Conservation (phyloP, 2,888 invertebrate genomes). For the Netelia virgata region DNA sequence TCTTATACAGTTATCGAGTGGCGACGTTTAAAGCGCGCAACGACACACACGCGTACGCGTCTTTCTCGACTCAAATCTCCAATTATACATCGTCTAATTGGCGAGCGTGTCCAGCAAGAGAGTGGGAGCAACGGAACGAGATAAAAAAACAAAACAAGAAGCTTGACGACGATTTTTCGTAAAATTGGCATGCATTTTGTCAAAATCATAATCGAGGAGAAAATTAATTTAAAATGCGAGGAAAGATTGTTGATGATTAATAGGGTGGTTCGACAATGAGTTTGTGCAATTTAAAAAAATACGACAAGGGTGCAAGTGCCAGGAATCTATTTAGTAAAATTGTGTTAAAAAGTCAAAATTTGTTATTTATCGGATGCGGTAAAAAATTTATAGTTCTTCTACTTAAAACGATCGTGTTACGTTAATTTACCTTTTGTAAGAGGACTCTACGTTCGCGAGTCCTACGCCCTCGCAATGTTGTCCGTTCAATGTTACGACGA, state of each 20-base stretch:
- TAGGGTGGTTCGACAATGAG: too few species aligned
- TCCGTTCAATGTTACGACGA: conserved; percentile 66
- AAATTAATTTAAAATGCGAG: background rate
- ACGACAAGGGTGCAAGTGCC: too few species aligned
- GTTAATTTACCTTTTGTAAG: conserved; percentile 59
- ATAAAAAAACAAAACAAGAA: background rate
- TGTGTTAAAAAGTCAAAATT: conserved; percentile 20
- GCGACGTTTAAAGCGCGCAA: conserved; percentile 15
- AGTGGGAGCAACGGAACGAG: background rate
- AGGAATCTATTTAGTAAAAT: too few species aligned
- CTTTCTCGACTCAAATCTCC: background rate
- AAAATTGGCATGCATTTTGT: background rate
- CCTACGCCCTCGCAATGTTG: conserved; percentile 66
- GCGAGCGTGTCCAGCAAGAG: background rate
- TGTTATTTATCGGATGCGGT: background rate
- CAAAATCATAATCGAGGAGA: background rate
- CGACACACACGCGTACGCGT: background rate
- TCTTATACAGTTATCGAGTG: conserved; percentile 80
- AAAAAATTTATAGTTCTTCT: background rate
- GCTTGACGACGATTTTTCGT: background rate
- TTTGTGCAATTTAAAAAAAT: background rate
- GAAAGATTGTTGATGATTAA: background rate
- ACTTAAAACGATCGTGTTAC: background rate
- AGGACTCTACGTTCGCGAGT: conserved; percentile 18
- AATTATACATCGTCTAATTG: background rate